Percentiles rank a stretch among this genome's conserved stretches.
Evolutionary conservation across 1,140 invertebrate species (phyloP).

Genomic region (Penaeus chinensis): DNA sequence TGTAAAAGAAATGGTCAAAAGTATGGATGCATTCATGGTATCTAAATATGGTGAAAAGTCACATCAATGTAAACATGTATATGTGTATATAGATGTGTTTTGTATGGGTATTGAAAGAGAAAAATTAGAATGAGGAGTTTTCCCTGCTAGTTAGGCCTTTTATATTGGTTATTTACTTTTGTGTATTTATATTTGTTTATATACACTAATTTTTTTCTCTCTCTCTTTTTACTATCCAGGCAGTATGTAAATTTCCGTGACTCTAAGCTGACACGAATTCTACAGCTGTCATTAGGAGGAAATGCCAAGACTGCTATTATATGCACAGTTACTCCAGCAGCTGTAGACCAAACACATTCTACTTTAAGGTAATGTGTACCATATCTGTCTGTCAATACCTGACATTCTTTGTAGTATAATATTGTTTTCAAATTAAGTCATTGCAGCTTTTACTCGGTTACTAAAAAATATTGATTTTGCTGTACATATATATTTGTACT

Average conservation of each 20-base stretch:
- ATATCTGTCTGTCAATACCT: slow-evolving; percentile 49
- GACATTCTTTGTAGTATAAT: slow-evolving; percentile 55
- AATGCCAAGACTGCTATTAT: slow-evolving; percentile 91
- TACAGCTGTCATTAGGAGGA: slow-evolving; percentile 86
- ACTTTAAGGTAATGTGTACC: slow-evolving; percentile 75
- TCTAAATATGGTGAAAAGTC: no score
- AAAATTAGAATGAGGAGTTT: no score
- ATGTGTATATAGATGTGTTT: no score
- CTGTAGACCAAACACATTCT: slow-evolving; percentile 79
- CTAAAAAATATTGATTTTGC: no score
- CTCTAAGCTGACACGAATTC: slow-evolving; percentile 75
- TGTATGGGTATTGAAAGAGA: no score
- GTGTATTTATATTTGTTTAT: not conserved
- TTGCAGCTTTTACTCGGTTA: no score
- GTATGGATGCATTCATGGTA: no score
- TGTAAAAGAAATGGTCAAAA: no score
- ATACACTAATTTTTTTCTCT: not conserved
- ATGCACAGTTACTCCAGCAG: slow-evolving; percentile 81
- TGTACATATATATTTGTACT: no score
- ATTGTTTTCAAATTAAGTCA: not conserved
- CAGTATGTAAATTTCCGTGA: slow-evolving; percentile 63
- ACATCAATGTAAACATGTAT: no score
- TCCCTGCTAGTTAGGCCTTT: no score
- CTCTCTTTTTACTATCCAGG: slow-evolving; percentile 26
- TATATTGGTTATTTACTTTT: not conserved